A percentile compares a stretch with the other conserved stretches of the same genome.
Evolutionary conservation across 1,140 invertebrate genomes (phyloP).

Genomic region (Tetragnatha versicolor): DNA sequence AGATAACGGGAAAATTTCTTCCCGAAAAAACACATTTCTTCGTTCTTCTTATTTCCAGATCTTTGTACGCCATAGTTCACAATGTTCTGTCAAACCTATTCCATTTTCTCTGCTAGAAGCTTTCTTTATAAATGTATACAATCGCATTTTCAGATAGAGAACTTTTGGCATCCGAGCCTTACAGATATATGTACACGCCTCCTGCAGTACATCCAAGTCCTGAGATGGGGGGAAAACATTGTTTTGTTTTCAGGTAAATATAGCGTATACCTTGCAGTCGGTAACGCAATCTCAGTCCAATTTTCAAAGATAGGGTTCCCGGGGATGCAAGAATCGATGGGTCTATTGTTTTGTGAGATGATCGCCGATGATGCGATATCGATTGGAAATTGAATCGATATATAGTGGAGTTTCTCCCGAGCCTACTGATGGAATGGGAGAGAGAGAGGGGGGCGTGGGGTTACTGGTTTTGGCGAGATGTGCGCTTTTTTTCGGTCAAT

Average conservation of each 20-base stretch:
- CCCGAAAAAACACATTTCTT: slow-evolving; percentile 15
- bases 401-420: slow-evolving; percentile 20
- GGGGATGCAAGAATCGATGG: slow-evolving; percentile 38
- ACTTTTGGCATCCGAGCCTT: background rate
- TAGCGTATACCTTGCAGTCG: slow-evolving; percentile 44
- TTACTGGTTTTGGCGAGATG: slow-evolving; percentile 34
- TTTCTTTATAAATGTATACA: slow-evolving; percentile 37
- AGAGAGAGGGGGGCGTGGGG: background rate
- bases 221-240: slow-evolving; percentile 12
- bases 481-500: too few relatives aligned
- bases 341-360: slow-evolving; percentile 52
- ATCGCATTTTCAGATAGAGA: background rate
- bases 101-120: slow-evolving; percentile 45
- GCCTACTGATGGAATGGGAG: slow-evolving; percentile 40
- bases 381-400: slow-evolving; percentile 49
- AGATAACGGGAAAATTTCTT: slow-evolving; percentile 32
- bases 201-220: background rate
- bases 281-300: slow-evolving; percentile 50
- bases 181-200: background rate
- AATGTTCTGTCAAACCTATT: slow-evolving; percentile 49
- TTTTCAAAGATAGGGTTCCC: slow-evolving; percentile 54
- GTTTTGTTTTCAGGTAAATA: slow-evolving; percentile 46
- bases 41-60: background rate
- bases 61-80: slow-evolving; percentile 18
- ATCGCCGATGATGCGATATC: slow-evolving; percentile 51